Conservation (phyloP, 1,140 invertebrate genomes). For the Brachionus koreanus region DNA sequence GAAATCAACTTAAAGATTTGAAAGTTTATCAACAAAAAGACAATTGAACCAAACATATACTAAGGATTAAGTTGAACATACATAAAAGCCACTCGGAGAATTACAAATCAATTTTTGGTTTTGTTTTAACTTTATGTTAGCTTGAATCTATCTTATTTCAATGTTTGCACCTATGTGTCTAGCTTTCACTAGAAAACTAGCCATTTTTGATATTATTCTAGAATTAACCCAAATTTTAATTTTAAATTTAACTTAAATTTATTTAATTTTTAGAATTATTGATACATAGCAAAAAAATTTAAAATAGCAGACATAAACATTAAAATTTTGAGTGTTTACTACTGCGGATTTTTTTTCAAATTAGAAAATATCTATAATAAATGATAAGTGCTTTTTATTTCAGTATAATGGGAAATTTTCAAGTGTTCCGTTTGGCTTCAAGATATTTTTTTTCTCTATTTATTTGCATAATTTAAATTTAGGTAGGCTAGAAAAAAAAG, state of each 20-base stretch:
- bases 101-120: background rate
- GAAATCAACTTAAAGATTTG: slow-evolving; percentile 3
- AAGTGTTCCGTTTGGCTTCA: background rate
- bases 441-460: background rate
- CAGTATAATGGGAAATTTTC: background rate
- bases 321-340: background rate
- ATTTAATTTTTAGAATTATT: background rate
- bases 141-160: background rate
- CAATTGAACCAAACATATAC: slow-evolving; percentile 1
- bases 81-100: background rate
- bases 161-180: background rate
- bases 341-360: background rate
- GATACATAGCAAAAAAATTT: background rate
- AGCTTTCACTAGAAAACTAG: background rate
- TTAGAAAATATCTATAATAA: background rate
- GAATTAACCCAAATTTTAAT: background rate
- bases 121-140: background rate
- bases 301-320: background rate
- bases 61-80: background rate
- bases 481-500: background rate
- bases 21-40: background rate
- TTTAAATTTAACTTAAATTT: background rate
- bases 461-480: background rate
- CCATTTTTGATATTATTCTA: background rate
- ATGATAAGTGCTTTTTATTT: background rate